Evolutionary conservation across 2,797 vertebrate genomes (phyloP).

Genomic region (Ptychadena robeensis): DNA sequence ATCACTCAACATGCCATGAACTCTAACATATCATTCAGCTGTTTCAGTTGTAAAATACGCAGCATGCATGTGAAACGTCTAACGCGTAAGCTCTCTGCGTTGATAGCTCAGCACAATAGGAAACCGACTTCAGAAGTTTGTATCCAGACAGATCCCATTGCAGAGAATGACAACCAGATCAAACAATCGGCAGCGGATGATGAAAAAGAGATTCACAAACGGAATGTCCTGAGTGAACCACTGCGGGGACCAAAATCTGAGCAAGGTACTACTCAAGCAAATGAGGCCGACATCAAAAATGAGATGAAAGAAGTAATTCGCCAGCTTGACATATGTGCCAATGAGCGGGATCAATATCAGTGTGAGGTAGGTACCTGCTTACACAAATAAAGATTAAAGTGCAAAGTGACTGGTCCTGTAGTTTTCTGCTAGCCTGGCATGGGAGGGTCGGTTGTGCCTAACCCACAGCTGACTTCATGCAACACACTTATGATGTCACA

Average conservation of each 20-base stretch:
- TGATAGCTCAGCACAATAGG: constrained; percentile 72
- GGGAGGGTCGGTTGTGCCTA: too few relatives aligned
- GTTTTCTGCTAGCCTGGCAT: too few relatives aligned
- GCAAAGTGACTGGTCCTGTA: too few relatives aligned
- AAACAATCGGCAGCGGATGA: constrained; percentile 71
- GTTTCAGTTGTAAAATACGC: constrained; percentile 73
- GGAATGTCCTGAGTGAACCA: constrained; percentile 75
- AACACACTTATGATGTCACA: too few relatives aligned
- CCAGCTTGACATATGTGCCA: constrained; percentile 78
- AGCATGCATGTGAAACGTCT: constrained; percentile 68
- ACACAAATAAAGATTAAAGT: too few relatives aligned
- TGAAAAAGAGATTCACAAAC: constrained; percentile 75
- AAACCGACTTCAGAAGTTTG: constrained; percentile 78
- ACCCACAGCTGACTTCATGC: too few relatives aligned
- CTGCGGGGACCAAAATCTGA: constrained; percentile 72
- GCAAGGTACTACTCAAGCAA: not conserved
- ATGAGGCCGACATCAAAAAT: constrained; percentile 60
- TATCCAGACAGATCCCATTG: constrained; percentile 71
- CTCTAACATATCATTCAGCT: constrained; percentile 79
- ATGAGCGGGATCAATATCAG: constrained; percentile 77
- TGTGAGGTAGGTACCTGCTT: constrained; percentile 74
- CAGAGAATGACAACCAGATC: constrained; percentile 49
- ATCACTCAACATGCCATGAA: constrained; percentile 58
- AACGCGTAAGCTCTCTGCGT: constrained; percentile 72
- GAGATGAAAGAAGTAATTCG: constrained; percentile 81